Base-by-base conservation (phyloP, 1,140 invertebrate species). In the Nilaparvata lugens region DNA sequence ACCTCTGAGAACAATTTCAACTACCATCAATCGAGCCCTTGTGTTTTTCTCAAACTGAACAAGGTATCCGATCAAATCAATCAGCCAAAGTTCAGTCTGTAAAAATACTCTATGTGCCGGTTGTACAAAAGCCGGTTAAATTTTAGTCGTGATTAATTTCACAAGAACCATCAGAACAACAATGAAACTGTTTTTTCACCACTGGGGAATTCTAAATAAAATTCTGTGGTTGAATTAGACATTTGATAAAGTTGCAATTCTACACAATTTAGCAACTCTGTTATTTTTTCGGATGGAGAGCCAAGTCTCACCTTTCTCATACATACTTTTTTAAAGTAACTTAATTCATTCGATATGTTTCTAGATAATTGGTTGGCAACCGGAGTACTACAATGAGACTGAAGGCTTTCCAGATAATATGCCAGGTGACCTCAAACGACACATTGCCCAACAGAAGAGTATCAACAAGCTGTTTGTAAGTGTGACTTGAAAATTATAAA, bases 1-100 rank as follows among this genome's bases (percentile, higher is more conserved):
- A 82, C 81, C 19, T 75, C 80, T 62, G 83, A 84, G 69, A 82
- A 85, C 65, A 76, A 83, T 51, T 91, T 84, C 73, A 86, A 85
- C 55, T 91, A 84, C 73, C 81, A 84, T 68, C 65, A 71, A 23
- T 76, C 76, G 38, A 68, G 72, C 14, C 80, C 80, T 45, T 81
- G 79, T 65, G 70, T 81, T 48, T 70, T 80, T 60, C 69, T 81
- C 56, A 81, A 81, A 67, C 66, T 81, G 5, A 81, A 81, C 65
- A 78, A 76, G 70, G 77, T 81, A 65, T 70, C 61, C 52, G 16
- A 43, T 60, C 38, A 25, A n/a, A n/a, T n/a, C n/a, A n/a, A n/a
- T n/a, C n/a, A n/a, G n/a, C n/a, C n/a, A 54, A 21, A 13, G 35
- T 28, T 54, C 13, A n/a, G 52, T 23, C 52, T 28, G 52, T 54